Evolutionary conservation across 2,888 invertebrate genomes (phyloP), one percentile per base, ranked within the genome.

Genomic region (Cancer borealis): DNA sequence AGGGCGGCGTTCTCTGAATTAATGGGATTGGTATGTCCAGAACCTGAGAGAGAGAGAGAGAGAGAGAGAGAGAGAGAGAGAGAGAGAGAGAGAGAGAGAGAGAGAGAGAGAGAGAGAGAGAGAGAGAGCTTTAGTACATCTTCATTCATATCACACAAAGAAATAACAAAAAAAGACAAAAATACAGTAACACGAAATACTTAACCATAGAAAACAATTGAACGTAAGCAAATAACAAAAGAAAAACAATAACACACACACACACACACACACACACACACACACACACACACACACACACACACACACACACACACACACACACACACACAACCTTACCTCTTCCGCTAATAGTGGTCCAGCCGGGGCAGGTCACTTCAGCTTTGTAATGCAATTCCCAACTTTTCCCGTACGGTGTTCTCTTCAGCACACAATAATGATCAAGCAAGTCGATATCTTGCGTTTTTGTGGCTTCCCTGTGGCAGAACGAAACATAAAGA

Each of bases 221-320:
- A 54, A 54, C 39, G 54, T 8, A 12, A 54, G 10, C 54, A 14
- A n/a, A n/a, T n/a, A n/a, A n/a, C n/a, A n/a, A n/a, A n/a, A n/a
- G n/a, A n/a, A n/a, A n/a, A n/a, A n/a, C n/a, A 39, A 39, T 39
- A 39, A 39, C 39, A 39, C n/a, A 39, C 39, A 39, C 66, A 66
- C 4, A 66, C 14, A 66, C 12, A 17, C 4, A n/a, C n/a, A 66
- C n/a, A 21, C 14, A 66, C 66, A 66, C 66, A 66, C 66, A 66
- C 66, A 66, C 66, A 66, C 66, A 66, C 66, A 66, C 66, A 66
- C 66, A 66, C n/a, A 66, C 66, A n/a, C 21, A 66, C 66, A 66
- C 66, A 66, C 66, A 66, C 66, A 66, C 66, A 66, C 66, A n/a
- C 66, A 66, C 66, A 66, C 66, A n/a, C 66, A 66, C 66, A 66